phyloP scores from a whole-genome alignment of 2,888 invertebrate species.

The Rambutsinella grinnellia region DNA sequence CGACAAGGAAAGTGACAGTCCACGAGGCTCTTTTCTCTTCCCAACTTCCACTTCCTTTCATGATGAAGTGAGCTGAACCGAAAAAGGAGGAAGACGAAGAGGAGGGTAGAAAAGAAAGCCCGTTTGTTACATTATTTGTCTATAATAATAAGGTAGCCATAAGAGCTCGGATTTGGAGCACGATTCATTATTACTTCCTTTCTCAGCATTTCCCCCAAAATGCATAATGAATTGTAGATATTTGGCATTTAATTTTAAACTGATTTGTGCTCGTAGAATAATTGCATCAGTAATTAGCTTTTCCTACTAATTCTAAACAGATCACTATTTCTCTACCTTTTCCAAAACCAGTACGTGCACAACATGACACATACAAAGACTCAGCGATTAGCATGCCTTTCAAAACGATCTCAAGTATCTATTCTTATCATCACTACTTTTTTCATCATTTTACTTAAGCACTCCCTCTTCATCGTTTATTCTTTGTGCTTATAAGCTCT shows the following conservation, averaged over 20 bases:
- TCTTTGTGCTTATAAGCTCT: not conserved
- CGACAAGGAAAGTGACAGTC: conserved; percentile 53
- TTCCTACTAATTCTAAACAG: too few relatives aligned
- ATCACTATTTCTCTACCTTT: too few relatives aligned
- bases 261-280: too few relatives aligned
- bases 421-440: conserved; percentile 25
- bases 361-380: conserved; percentile 41
- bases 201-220: too few relatives aligned
- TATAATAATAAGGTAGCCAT: not conserved
- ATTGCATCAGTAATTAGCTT: too few relatives aligned
- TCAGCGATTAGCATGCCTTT: conserved; percentile 29
- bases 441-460: conserved; percentile 5
- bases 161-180: too few relatives aligned
- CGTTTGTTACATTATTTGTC: conserved; percentile 32
- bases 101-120: conserved; percentile 16
- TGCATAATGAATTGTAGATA: too few relatives aligned
- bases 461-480: not conserved
- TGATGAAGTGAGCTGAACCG: conserved; percentile 17
- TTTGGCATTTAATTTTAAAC: too few relatives aligned
- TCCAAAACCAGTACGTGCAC: conserved; percentile 33
- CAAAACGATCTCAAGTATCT: conserved; percentile 30
- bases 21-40: conserved; percentile 29
- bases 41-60: conserved; percentile 24
- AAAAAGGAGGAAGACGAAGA: conserved; percentile 26
- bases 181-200: too few relatives aligned